phyloP scores from a whole-genome alignment of 2,888 invertebrate genomes.

The Volucella zonaria region DNA sequence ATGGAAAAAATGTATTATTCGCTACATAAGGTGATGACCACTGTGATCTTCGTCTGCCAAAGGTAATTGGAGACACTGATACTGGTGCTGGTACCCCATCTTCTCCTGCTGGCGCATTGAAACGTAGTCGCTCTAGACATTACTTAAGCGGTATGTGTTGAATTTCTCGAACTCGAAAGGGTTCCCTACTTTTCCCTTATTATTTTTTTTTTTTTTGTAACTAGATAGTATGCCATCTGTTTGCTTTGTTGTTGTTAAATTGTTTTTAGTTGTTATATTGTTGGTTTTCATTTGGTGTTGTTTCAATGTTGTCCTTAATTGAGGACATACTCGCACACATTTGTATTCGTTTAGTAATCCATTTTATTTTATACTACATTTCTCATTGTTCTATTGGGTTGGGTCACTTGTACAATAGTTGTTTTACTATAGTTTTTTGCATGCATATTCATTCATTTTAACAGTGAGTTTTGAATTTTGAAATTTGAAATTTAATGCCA shows the following conservation, averaged over 20 bases:
- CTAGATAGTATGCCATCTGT: constrained; percentile 8
- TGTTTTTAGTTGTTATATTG: constrained; percentile 18
- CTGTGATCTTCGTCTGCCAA: constrained; percentile 80
- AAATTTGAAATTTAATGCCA: neutral
- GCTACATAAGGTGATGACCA: constrained; percentile 69
- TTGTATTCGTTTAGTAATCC: constrained; percentile 7
- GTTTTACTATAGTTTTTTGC: constrained; percentile 37
- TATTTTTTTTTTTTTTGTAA: constrained; percentile 20
- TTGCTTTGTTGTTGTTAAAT: constrained; percentile 27
- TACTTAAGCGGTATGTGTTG: constrained; percentile 81
- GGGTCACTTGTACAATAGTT: constrained; percentile 29
- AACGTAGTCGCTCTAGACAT: constrained; percentile 81
- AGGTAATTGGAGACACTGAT: constrained; percentile 81
- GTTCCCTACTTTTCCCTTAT: constrained; percentile 23
- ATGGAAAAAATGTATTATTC: constrained; percentile 66
- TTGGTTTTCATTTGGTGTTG: neutral
- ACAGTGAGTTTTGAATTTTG: neutral
- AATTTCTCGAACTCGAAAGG: constrained; percentile 46
- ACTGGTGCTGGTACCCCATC: constrained; percentile 77
- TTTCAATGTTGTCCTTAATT: constrained; percentile 18
- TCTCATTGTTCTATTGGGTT: constrained; percentile 39
- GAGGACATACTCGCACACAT: constrained; percentile 7
- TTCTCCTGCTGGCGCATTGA: constrained; percentile 79
- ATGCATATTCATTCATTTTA: constrained; percentile 41
- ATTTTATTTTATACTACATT: constrained; percentile 3